Evolutionary conservation across 2,797 vertebrate genomes (phyloP).

Genomic region (Tamandua tetradactyla): DNA sequence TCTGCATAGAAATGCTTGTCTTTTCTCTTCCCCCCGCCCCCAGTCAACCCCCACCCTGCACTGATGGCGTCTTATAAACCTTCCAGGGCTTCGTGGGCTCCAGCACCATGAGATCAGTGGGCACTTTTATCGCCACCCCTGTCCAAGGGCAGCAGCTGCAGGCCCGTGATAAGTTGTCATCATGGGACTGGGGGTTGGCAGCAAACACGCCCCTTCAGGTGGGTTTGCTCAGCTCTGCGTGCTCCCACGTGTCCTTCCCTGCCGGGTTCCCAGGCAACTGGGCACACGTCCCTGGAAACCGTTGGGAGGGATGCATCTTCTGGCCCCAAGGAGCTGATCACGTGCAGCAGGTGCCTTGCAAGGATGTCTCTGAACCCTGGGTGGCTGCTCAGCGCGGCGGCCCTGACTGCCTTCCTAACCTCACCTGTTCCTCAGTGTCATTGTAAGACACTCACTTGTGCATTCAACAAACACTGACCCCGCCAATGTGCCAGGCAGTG

Average conservation of each 20-base stretch:
- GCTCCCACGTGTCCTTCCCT: conserved; percentile 14
- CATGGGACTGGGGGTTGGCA: not conserved
- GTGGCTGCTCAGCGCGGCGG: not conserved
- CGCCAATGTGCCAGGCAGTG: too few relatives aligned
- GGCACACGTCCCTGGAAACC: not conserved
- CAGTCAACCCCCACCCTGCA: not conserved
- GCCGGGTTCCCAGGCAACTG: conserved; percentile 41
- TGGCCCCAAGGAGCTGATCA: not conserved
- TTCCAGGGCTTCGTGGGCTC: not conserved
- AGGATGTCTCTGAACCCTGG: not conserved
- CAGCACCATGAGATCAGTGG: not conserved
- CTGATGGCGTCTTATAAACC: not conserved
- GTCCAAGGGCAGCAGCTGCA: not conserved
- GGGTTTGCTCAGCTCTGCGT: conserved; percentile 28
- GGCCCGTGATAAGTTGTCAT: not conserved
- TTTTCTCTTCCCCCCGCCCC: too few relatives aligned
- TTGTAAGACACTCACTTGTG: too few relatives aligned
- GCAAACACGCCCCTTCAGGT: conserved; percentile 31
- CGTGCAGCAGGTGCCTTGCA: not conserved
- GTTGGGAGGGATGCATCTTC: conserved; percentile 59
- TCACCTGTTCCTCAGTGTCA: not conserved
- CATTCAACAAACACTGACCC: not conserved
- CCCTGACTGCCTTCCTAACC: not conserved
- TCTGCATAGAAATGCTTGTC: not conserved
- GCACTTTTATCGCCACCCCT: not conserved